phyloP scores from a whole-genome alignment of 2,797 vertebrate species.

The Heteromormyrus szaboi region DNA sequence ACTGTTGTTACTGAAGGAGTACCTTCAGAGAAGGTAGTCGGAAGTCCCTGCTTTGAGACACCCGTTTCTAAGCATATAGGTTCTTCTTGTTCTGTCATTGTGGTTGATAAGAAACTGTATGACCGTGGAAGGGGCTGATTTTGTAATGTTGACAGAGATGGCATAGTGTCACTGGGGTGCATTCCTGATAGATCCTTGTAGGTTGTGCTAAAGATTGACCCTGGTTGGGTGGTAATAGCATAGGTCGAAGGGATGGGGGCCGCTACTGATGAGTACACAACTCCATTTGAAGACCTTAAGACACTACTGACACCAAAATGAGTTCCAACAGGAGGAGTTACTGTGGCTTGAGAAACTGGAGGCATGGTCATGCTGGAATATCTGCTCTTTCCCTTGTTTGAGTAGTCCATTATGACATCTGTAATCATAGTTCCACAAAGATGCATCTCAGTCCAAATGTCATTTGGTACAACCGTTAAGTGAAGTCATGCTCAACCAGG shows the following conservation, averaged over 20 bases:
- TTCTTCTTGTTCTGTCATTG: slow-evolving; percentile 64
- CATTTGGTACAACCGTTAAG: slow-evolving; percentile 40
- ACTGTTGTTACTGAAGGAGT: slow-evolving; percentile 64
- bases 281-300: slow-evolving; percentile 83
- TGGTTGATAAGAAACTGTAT: slow-evolving; percentile 82
- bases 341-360: slow-evolving; percentile 90
- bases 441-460: slow-evolving; percentile 71
- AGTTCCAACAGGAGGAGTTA: slow-evolving; percentile 63
- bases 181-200: slow-evolving; percentile 78
- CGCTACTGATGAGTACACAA: slow-evolving; percentile 89
- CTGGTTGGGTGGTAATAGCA: slow-evolving; percentile 94
- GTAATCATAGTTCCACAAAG: slow-evolving; percentile 82
- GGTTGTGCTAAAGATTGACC: slow-evolving; percentile 91
- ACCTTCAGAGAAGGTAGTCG: slow-evolving; percentile 49
- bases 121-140: slow-evolving; percentile 81
- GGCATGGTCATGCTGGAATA: slow-evolving; percentile 82
- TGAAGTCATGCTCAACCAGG: slow-evolving; percentile 63
- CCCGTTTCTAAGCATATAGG: slow-evolving; percentile 68
- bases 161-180: slow-evolving; percentile 79
- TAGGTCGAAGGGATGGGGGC: slow-evolving; percentile 84
- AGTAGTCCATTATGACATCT: slow-evolving; percentile 99
- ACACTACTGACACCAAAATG: slow-evolving; percentile 79
- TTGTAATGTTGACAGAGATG: slow-evolving; percentile 78
- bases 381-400: slow-evolving; percentile 82
- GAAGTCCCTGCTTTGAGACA: slow-evolving; percentile 61